Conservation (phyloP, 2,113 vertebrate species). For the Corvus cornix region DNA sequence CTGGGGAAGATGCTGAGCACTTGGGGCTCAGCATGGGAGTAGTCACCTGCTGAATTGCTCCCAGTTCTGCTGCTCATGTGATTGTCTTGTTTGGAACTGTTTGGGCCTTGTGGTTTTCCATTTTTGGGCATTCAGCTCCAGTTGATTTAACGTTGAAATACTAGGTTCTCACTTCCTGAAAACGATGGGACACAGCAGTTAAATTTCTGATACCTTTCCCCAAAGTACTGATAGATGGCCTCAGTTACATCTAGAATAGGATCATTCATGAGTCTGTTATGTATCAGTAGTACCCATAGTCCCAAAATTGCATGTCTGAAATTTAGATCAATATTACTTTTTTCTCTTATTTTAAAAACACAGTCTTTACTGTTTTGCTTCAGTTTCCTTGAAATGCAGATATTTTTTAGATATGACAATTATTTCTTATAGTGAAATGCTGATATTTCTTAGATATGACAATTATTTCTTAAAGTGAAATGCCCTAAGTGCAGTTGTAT, state of each 20-base stretch:
- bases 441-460: neutral
- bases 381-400: neutral
- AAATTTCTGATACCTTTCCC: neutral
- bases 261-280: neutral
- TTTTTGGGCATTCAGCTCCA: neutral
- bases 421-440: neutral
- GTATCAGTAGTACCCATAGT: neutral
- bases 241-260: neutral
- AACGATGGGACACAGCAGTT: neutral
- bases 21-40: neutral
- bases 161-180: neutral
- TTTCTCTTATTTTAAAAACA: neutral
- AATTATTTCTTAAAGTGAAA: neutral
- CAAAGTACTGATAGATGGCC: neutral
- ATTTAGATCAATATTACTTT: neutral
- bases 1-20: neutral
- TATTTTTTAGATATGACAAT: neutral
- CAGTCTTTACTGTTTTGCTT: neutral
- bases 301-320: neutral
- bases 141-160: neutral
- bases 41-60: slow-evolving; percentile 33
- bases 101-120: neutral
- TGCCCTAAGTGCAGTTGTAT: neutral
- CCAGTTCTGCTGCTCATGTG: slow-evolving; percentile 8
- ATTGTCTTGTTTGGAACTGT: neutral